phyloP scores from a whole-genome alignment of 2,888 invertebrate genomes.

The Strigamia transsilvanica region DNA sequence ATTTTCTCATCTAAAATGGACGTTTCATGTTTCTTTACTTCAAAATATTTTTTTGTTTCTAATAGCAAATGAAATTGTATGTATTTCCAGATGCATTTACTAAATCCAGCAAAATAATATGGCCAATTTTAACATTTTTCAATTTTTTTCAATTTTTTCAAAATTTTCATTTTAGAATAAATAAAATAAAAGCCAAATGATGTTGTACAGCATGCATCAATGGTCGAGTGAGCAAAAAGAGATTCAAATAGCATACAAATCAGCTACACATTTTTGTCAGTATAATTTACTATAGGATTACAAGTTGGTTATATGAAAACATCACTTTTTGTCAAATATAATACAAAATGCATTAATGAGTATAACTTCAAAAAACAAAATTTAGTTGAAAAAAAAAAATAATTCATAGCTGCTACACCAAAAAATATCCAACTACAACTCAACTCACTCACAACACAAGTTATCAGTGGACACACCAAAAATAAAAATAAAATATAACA shows the following conservation, averaged over 20 bases:
- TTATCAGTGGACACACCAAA: neutral
- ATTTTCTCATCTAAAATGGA: neutral
- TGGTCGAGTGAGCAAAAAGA: neutral
- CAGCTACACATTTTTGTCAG: neutral
- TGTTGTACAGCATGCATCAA: neutral
- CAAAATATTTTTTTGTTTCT: neutral
- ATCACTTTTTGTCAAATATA: constrained; percentile 7
- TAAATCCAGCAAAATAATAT: neutral
- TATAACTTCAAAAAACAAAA: constrained; percentile 15
- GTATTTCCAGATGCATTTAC: no score
- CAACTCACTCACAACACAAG: neutral
- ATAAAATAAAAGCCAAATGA: no score
- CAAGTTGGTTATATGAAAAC: neutral
- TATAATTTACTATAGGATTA: constrained; percentile 25
- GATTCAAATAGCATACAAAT: constrained; percentile 7
- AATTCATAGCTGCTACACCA: no score
- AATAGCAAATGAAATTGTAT: no score
- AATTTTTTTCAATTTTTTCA: no score
- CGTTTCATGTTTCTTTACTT: constrained; percentile 22
- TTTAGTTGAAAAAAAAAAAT: no score
- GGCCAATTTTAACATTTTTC: no score
- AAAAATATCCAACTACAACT: no score
- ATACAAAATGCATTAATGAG: constrained; percentile 1
- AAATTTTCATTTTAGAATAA: no score
- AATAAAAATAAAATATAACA: no score